Conservation (phyloP, 2,888 invertebrate genomes). For the Ophioninae sp. region DNA sequence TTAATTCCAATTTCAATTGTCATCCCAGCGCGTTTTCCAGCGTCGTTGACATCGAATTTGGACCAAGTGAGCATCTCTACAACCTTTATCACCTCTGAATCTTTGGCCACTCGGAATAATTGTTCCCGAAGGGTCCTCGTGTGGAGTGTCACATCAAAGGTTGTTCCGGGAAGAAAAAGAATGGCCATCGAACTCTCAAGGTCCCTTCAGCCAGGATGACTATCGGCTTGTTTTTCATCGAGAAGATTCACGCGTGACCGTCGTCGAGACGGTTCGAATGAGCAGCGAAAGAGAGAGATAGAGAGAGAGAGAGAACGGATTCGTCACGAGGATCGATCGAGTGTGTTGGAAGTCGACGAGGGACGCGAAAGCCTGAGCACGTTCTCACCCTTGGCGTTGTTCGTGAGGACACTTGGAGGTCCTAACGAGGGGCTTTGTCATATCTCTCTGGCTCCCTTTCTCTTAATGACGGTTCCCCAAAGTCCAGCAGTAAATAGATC, state of each 20-base stretch:
- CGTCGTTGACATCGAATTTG: too few species aligned
- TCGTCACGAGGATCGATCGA: constrained; percentile 69
- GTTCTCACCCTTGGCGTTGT: constrained; percentile 80
- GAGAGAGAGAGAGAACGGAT: constrained; percentile 47
- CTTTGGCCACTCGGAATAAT: constrained; percentile 20
- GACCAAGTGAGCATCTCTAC: background rate
- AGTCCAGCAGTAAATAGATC: constrained; percentile 69
- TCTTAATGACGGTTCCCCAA: constrained; percentile 77
- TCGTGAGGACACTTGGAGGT: constrained; percentile 79
- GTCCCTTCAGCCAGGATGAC: constrained; percentile 24
- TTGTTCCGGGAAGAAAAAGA: constrained; percentile 15
- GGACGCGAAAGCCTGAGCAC: constrained; percentile 77
- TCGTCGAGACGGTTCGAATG: constrained; percentile 56
- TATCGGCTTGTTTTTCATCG: constrained; percentile 52
- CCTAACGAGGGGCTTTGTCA: constrained; percentile 81
- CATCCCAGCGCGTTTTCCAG: too few species aligned
- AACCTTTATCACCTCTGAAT: background rate
- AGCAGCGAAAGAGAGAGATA: constrained; percentile 8
- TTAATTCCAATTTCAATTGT: too few species aligned
- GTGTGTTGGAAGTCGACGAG: constrained; percentile 64
- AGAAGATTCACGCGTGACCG: constrained; percentile 71
- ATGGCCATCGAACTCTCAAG: constrained; percentile 23
- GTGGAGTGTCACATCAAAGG: constrained; percentile 32
- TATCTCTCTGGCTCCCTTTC: constrained; percentile 71
- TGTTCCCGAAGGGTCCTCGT: constrained; percentile 34